Conservation (phyloP, 64 coral and sea anemone species). For the Montipora foliosa region DNA sequence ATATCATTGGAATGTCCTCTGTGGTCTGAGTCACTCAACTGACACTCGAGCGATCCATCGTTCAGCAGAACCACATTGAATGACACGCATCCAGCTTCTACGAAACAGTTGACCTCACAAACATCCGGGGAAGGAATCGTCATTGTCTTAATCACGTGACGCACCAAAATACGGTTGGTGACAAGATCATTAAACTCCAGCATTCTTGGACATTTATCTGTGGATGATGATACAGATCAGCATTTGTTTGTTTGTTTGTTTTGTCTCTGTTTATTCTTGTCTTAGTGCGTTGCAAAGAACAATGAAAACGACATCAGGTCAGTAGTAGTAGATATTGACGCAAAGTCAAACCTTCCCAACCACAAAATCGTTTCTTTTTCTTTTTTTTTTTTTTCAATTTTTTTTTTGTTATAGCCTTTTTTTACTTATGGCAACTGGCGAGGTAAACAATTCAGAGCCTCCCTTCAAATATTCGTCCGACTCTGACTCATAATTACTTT, state of each 20-base stretch:
- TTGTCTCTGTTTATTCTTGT: no score
- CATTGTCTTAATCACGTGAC: background rate
- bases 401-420: no score
- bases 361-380: no score
- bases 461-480: no score
- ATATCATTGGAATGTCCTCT: constrained; percentile 6
- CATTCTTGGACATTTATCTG: background rate
- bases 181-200: background rate
- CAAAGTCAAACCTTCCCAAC: no score
- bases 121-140: background rate
- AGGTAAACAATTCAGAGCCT: no score
- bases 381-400: no score
- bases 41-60: background rate
- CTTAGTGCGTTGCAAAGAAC: no score
- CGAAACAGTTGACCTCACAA: constrained; percentile 24
- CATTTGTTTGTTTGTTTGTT: background rate
- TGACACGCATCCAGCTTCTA: constrained; percentile 32
- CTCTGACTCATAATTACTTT: no score
- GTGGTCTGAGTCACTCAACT: constrained; percentile 57
- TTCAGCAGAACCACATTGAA: constrained; percentile 2
- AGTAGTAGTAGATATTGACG: no score
- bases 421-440: no score
- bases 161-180: background rate
- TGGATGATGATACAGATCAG: background rate
- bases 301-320: no score